Conservation (phyloP, 2,797 vertebrate species). For the Lemur catta region DNA sequence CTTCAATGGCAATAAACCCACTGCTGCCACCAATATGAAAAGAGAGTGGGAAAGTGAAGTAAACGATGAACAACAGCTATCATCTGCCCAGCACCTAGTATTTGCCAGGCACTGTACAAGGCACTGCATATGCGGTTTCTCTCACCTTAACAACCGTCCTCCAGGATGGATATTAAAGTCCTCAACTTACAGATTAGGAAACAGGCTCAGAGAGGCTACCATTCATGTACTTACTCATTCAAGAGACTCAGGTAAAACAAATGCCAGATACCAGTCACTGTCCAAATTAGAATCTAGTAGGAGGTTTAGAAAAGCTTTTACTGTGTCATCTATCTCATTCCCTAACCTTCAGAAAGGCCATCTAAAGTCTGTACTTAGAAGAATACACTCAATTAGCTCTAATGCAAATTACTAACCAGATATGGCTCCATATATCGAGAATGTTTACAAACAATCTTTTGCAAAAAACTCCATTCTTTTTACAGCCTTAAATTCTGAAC, state of each 20-base stretch:
- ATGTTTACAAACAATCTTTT: slow-evolving; percentile 43
- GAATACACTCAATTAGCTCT: slow-evolving; percentile 24
- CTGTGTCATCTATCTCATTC: background rate
- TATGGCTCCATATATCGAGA: background rate
- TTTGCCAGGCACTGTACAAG: background rate
- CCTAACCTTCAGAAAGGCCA: background rate
- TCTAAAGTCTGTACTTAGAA: background rate
- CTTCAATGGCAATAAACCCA: background rate
- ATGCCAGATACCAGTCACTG: background rate
- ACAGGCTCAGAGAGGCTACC: background rate
- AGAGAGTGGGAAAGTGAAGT: background rate
- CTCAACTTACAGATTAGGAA: background rate
- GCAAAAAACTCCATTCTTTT: slow-evolving; percentile 33
- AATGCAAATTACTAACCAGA: slow-evolving; percentile 40
- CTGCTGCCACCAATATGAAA: background rate
- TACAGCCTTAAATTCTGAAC: slow-evolving; percentile 29
- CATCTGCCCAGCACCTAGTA: background rate
- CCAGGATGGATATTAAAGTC: background rate
- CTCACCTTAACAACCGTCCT: background rate
- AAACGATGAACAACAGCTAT: background rate
- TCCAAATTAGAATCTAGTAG: background rate
- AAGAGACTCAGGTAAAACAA: background rate
- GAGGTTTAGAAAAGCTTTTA: slow-evolving; percentile 16
- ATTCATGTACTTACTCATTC: background rate
- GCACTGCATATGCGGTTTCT: background rate